A percentile compares a stretch with the other conserved stretches of the same genome.
phyloP scores from a whole-genome alignment of 2,113 vertebrate species.

The Boleophthalmus pectinirostris region DNA sequence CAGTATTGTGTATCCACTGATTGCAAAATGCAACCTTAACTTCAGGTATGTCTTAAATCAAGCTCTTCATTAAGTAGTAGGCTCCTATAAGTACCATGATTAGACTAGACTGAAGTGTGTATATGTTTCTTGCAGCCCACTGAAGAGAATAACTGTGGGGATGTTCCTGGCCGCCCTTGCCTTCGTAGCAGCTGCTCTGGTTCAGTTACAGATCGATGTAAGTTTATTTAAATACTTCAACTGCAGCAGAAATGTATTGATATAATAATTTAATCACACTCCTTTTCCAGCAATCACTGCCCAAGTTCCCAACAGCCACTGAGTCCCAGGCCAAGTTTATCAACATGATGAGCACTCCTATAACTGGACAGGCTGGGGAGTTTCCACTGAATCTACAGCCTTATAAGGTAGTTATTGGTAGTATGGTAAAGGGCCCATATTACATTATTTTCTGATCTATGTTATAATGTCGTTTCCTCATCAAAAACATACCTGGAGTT shows the following conservation, averaged over 20 bases:
- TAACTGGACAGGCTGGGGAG: conserved; percentile 13
- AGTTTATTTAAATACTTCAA: conserved; percentile 54
- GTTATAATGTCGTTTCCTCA: too few relatives aligned
- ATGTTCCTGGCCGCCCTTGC: conserved; percentile 91
- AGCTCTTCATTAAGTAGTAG: neutral
- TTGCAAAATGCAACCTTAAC: conserved; percentile 86
- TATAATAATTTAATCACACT: neutral
- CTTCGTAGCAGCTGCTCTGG: conserved; percentile 85
- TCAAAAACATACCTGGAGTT: too few relatives aligned
- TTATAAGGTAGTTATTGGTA: conserved; percentile 42
- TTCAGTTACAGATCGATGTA: conserved; percentile 92
- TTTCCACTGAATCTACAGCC: accelerated
- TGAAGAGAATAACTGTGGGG: conserved; percentile 90
- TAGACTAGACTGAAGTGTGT: neutral
- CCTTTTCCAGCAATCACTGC: conserved; percentile 80
- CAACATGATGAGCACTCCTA: conserved; percentile 60
- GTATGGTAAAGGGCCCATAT: too few relatives aligned
- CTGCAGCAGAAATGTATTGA: neutral
- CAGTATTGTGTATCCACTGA: conserved; percentile 83
- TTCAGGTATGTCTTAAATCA: conserved; percentile 85
- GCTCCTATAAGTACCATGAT: neutral
- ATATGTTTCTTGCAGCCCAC: conserved; percentile 73
- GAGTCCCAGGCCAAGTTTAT: conserved; percentile 81
- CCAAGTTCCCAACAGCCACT: conserved; percentile 76
- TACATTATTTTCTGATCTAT: too few relatives aligned